Percentiles rank a stretch among this genome's conserved stretches.
Conservation (phyloP, 2,888 invertebrate species). For the Drosophila yooni region DNA sequence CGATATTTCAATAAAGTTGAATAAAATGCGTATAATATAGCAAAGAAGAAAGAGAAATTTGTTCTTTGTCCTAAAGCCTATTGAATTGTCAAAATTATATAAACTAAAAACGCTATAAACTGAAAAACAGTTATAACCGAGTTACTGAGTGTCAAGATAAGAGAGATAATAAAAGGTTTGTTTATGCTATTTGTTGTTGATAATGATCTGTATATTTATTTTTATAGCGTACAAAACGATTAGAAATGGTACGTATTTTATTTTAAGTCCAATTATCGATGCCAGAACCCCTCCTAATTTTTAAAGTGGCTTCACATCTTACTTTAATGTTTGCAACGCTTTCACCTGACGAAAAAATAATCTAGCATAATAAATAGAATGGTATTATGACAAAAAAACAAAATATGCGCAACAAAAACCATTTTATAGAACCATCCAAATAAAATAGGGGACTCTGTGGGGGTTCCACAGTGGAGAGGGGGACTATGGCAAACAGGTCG, state of each 20-base stretch:
- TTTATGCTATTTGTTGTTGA: background rate
- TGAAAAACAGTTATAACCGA: background rate
- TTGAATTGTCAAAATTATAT: background rate
- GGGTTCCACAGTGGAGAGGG: background rate
- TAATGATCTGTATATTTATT: constrained; percentile 3
- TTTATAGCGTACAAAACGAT: background rate
- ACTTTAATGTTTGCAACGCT: constrained; percentile 6
- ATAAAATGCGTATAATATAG: background rate
- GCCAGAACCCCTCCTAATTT: background rate
- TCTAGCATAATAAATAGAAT: constrained; percentile 35
- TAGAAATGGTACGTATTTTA: background rate
- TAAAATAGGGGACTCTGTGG: background rate
- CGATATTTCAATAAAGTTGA: background rate
- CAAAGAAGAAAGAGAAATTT: background rate
- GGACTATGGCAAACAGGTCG: constrained; percentile 16
- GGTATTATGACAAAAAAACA: constrained; percentile 10
- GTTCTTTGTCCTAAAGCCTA: background rate
- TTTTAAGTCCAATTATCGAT: constrained; percentile 1
- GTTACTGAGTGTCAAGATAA: background rate
- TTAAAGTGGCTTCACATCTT: background rate
- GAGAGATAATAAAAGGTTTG: background rate
- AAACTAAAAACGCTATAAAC: background rate
- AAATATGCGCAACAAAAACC: constrained; percentile 2
- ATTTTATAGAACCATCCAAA: constrained; percentile 4
- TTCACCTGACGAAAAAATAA: constrained; percentile 20